Evolutionary conservation across 2,113 vertebrate genomes (phyloP), one percentile per base, ranked within the genome.

Genomic region (Cyrtonyx montezumae): DNA sequence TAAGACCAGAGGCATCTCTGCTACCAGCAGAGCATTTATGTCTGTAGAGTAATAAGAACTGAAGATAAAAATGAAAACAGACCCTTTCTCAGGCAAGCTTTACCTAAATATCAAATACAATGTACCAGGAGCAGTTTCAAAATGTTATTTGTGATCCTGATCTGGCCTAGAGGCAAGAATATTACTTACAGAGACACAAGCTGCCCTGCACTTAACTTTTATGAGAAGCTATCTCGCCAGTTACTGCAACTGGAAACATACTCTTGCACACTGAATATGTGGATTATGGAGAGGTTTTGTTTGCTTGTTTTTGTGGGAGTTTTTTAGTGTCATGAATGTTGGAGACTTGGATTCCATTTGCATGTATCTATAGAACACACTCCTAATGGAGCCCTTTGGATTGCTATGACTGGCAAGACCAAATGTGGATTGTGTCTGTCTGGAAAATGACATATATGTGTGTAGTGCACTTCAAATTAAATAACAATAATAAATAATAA

Each of bases 161-260:
- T 92, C 91, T 96, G 96, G 95, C 91, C 55, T 68, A 49, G 65
- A 95, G 92, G 95, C 90, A 96, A 93, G 95, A 93, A 95, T 93
- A 96, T 95, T 94, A 95, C 90, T 96, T 95, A 88, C 79, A 75
- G 92, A 91, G 94, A 76, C 48, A 83, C 91, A 40, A 87, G 75
- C 82, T 93, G 82, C 88, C 90, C 69, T 55, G 89, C 94, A 84
- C 76, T 61, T 69, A 79, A 40, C 84, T 97, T 97, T 91, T 85
- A 82, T 78, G 97, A 88, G 90, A 37, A 11, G 22, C 80, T 94
- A 88, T 43, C 82, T 92, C 96, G 96, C 96, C 97, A 97, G n/a
- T 82, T 93, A 88, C 77, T 91, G 88, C 95, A 94, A 80, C 90
- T 94, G 94, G 93, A 93, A 95, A 96, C 71, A 76, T 69, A 48